Evolutionary conservation across 1,140 invertebrate genomes (phyloP).

Genomic region (Lasioglossum albipes): DNA sequence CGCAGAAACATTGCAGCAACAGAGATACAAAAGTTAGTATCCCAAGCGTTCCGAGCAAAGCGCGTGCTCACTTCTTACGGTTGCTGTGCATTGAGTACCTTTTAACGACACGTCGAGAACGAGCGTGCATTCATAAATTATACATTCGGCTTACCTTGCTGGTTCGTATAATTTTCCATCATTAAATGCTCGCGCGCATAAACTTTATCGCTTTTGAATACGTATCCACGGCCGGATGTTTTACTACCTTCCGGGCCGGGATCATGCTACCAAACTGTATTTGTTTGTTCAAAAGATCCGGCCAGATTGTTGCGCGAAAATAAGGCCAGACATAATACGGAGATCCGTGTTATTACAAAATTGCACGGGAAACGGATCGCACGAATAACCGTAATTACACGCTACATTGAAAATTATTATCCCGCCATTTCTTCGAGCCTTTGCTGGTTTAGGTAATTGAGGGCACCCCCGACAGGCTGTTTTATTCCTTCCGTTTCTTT

Average conservation of each 20-base stretch:
- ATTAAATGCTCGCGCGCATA: conserved; percentile 52
- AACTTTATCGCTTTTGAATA: conserved; percentile 29
- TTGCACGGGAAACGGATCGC: neutral
- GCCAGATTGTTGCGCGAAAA: neutral
- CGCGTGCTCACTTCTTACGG: neutral
- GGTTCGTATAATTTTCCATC: conserved; percentile 50
- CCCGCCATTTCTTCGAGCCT: neutral
- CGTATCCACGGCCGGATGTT: neutral
- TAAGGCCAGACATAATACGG: neutral
- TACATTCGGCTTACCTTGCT: conserved; percentile 41
- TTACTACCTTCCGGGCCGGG: neutral
- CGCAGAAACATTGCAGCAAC: no score
- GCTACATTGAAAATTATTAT: conserved; percentile 20
- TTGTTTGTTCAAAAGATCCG: neutral
- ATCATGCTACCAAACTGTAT: neutral
- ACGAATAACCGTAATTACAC: conserved; percentile 15
- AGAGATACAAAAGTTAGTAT: neutral
- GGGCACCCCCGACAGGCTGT: neutral
- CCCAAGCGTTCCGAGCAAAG: neutral
- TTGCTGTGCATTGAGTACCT: conserved; percentile 45
- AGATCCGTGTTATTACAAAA: neutral
- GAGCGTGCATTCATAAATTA: conserved; percentile 55
- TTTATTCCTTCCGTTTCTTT: neutral
- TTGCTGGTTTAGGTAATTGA: neutral
- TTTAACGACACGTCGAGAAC: conserved; percentile 52